Base-by-base conservation (phyloP, 2,113 vertebrate species). In the Apteryx mantelli region DNA sequence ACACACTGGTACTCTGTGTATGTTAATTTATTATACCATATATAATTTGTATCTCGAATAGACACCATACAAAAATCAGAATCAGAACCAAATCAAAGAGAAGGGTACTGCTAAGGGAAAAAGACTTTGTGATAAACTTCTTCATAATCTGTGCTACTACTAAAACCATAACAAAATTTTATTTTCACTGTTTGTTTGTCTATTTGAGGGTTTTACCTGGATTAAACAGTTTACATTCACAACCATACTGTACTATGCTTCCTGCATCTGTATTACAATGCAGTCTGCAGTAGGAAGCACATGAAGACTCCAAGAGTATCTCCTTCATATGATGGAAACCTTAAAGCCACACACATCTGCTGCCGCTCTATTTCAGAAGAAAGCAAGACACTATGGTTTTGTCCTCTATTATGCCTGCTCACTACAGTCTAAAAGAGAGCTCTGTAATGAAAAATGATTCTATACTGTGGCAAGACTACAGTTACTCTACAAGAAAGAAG, bases 181-280 rank as follows among this genome's bases (percentile, higher is more conserved):
- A 46, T 34, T 68, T 26, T 52, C 19, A 38, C 19, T 50, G 34
- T 76, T 79, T 16, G 20, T 85, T 93, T 65, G 7, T 19, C 58
- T 61, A 11, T 11, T 58, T 0, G 21, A 17, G 1, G 2, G 32
- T 24, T 55, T 60, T n/a, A 8, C 24, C n/a, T 28, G 36, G 5
- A 63, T 21, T 38, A 53, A 86, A 83, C 4, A 52, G 16, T 26
- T 90, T 61, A 4, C 28, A 52, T 63, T 7, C 46, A 92, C 30
- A 70, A 86, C 86, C 70, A n/a, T 10, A 70, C 2, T 63, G 13
- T 30, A 44, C 15, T 70, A 34, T 21, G 11, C 3, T 71, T 64
- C 28, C n/a, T 69, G 11, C 30, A 5, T 44, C 53, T 42, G 13
- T 48, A 84, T 42, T 21, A 66, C 55, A 70, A 4, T 7, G 16